A percentile compares a stretch with the other conserved stretches of the same genome.
These are phyloP conservation scores for Anser brachyrhynchus DNA, from an alignment of 2,113 vertebrate species.

Conservation along the genomic window DNA sequence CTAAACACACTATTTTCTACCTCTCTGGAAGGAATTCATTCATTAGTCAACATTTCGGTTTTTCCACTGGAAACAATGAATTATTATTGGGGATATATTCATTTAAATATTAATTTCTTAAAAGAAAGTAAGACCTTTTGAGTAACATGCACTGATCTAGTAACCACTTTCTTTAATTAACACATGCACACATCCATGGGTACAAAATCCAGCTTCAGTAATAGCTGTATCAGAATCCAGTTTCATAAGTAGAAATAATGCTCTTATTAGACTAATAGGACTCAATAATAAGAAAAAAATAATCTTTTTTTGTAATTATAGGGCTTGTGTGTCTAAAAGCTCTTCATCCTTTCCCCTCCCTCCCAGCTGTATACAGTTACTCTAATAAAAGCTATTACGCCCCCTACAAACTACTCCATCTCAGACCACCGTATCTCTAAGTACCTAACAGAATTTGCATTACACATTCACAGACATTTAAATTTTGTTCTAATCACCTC, in stretches of 20 bases:
- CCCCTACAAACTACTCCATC: neutral
- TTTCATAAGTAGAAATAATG: neutral
- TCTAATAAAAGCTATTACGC: constrained; percentile 12
- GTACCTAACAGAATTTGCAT: neutral
- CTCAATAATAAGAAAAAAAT: neutral
- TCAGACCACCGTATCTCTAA: neutral
- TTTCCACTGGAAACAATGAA: neutral
- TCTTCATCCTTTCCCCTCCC: neutral
- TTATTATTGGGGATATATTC: neutral
- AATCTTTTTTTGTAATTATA: constrained; percentile 11
- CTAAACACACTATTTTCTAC: neutral
- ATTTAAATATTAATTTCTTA: neutral
- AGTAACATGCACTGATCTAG: neutral
- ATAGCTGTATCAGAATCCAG: neutral
- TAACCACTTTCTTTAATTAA: neutral
- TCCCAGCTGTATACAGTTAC: neutral
- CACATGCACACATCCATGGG: neutral
- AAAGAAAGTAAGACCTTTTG: neutral
- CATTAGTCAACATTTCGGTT: neutral
- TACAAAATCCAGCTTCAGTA: neutral
- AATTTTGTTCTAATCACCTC: neutral
- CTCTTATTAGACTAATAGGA: neutral
- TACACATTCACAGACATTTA: neutral
- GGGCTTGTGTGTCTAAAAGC: neutral
- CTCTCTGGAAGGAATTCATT: neutral